Conservation (phyloP, 2,888 invertebrate species). For the Digitonthophagus gazella region DNA sequence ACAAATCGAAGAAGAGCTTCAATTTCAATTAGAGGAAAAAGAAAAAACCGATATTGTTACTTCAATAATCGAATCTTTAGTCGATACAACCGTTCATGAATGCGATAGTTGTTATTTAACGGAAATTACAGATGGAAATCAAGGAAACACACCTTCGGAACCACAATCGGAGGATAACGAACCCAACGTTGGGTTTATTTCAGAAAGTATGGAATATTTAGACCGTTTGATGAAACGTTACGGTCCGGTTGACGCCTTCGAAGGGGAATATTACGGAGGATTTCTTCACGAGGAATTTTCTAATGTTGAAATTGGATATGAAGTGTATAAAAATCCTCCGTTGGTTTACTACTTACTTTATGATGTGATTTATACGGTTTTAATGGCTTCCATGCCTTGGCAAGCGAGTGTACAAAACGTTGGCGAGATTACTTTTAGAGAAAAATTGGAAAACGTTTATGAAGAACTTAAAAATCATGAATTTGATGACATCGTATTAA, state of each 20-base stretch:
- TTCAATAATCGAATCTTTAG: constrained; percentile 35
- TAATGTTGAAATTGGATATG: constrained; percentile 32
- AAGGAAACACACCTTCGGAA: constrained; percentile 3
- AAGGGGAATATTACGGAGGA: constrained; percentile 5
- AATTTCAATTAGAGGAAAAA: constrained; percentile 24
- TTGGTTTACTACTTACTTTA: constrained; percentile 40
- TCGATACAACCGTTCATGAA: constrained; percentile 39
- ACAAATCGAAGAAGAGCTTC: constrained; percentile 30
- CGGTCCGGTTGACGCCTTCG: constrained; percentile 18
- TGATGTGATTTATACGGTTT: constrained; percentile 40
- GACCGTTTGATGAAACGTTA: constrained; percentile 23
- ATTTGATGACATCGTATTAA: constrained; percentile 41
- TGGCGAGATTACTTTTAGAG: constrained; percentile 40
- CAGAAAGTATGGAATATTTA: constrained; percentile 16
- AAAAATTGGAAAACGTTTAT: constrained; percentile 41
- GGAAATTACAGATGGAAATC: constrained; percentile 29
- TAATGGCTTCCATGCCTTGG: constrained; percentile 43
- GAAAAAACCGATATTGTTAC: constrained; percentile 33
- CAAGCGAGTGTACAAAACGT: constrained; percentile 38
- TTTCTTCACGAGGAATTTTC: constrained; percentile 29
- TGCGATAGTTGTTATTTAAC: constrained; percentile 41
- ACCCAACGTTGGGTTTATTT: neutral
- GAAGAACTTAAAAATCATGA: constrained; percentile 37
- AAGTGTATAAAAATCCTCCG: constrained; percentile 25
- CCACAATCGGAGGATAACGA: neutral